Conservation (phyloP, 2,888 invertebrate genomes). For the Nineta flava region DNA sequence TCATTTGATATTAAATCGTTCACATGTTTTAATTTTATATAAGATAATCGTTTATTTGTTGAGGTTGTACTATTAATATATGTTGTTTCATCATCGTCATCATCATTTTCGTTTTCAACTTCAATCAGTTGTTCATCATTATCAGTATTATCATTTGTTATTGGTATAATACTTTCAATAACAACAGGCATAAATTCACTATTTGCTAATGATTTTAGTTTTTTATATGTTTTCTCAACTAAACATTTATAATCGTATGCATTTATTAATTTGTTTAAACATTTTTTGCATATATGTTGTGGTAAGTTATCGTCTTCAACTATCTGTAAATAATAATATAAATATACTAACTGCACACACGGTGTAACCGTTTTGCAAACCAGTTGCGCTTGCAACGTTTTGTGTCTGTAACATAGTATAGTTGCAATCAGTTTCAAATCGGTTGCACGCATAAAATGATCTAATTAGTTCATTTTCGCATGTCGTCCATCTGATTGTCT, state of each 20-base stretch:
- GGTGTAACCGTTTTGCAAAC: not conserved
- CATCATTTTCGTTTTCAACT: too few relatives aligned
- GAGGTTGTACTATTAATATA: too few relatives aligned
- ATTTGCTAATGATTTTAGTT: not conserved
- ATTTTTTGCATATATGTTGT: conserved; percentile 2
- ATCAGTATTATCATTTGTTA: not conserved
- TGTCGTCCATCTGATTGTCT: too few relatives aligned
- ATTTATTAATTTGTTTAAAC: not conserved
- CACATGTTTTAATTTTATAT: too few relatives aligned
- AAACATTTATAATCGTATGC: conserved; percentile 3
- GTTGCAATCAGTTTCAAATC: not conserved
- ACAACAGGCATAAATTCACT: conserved; percentile 1
- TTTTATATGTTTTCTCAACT: conserved; percentile 2
- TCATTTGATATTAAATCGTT: too few relatives aligned
- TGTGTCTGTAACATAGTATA: too few relatives aligned
- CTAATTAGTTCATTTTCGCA: too few relatives aligned
- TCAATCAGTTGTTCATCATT: not conserved
- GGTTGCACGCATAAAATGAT: too few relatives aligned
- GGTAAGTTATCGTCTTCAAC: conserved; percentile 3
- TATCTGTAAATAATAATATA: conserved; percentile 1
- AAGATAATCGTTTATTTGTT: too few relatives aligned
- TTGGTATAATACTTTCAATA: not conserved
- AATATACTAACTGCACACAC: not conserved
- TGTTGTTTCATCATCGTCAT: too few relatives aligned
- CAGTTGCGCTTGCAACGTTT: not conserved